Base-by-base conservation (phyloP, 2,113 vertebrate species). In the Astur gentilis region DNA sequence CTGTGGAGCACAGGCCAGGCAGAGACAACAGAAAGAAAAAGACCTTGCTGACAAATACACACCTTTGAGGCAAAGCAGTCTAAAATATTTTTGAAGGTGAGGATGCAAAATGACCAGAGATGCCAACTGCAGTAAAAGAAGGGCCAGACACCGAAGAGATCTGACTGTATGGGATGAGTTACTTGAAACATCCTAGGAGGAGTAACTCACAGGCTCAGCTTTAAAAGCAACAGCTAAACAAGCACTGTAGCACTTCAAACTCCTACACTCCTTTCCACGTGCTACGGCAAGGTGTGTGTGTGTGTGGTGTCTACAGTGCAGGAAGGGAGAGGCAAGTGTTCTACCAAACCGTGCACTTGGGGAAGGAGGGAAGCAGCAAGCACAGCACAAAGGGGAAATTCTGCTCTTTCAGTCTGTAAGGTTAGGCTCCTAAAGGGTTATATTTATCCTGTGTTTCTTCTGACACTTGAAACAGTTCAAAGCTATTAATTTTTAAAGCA, bases 401-500 rank as follows among this genome's bases (percentile, higher is more conserved):
- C 81, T 82, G 77, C 84, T 91, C 57, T 47, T 73, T 21, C 81
- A 67, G 45, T 15, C 61, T 25, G 42, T 17, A 31, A 93, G 75
- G 58, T 6, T 80, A 92, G 93, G 97, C 61, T 96, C 81, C 96
- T 95, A 94, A 96, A 97, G 97, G 95, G 95, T 97, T 97, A 93
- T 92, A 86, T 97, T 91, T 75, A 96, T 91, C 83, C 91, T 45
- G 73, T 95, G 98, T 95, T 97, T 98, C 96, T 97, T 96, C 98
- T 97, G 97, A 98, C 98, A 98, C 98, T 98, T 98, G 97, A 98
- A 98, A 98, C 97, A 97, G 98, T 98, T 97, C 98, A 98, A 97
- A 97, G 96, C 95, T 90, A 98, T 98, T 97, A 98, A 98, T 98
- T 98, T 98, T 98, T 98, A 98, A 98, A 98, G 97, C 95, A 26